Base-by-base conservation (phyloP, 2,888 invertebrate species). In the Platycnemis pennipes region DNA sequence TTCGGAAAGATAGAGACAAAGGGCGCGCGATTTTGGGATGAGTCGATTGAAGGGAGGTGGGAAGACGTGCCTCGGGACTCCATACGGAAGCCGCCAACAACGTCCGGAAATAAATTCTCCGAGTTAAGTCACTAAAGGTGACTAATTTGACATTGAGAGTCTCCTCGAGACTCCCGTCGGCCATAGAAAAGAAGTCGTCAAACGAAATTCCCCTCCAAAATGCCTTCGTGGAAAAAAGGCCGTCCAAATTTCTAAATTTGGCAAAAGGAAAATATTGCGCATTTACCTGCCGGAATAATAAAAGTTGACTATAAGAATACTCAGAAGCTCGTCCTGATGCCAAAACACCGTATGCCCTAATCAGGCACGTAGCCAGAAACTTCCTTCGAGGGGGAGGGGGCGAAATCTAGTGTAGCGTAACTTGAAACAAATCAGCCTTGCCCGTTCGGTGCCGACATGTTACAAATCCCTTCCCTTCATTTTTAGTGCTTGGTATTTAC, bases 101-200 rank as follows among this genome's bases (percentile, higher is more conserved):
- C 11, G 22, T 19, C 44, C 19, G 11, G 44, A 63, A 63, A 63
- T 69, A 56, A 44, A 56, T 63, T 91, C 63, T 31, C 63, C 26
- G 44, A 63, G 19, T 63, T 42, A 37, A 77, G 69, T 45, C 56
- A 44, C 77, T 77, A 56, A 44, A n/a, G 26, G 91, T 91, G 63
- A 91, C 91, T 91, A 91, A 91, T 91, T 69, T 63, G 91, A 91
- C 91, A 69, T 91, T 91, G 63, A 91, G 91, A 69, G 91, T 63
- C 37, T 77, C 77, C 77, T 77, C 77, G 37, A 37, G 22, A 49
- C 49, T 63, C 37, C 31, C n/a, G 16, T 31, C 37, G 31, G 37
- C 37, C 77, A 11, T 8, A 77, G 2, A 77, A 77, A 0, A 77
- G 16, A 37, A 77, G n/a, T 31, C 77, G 77, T 77, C 0, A 16